Percentiles rank a stretch among this genome's conserved stretches.
phyloP scores from a whole-genome alignment of 1,140 invertebrate species.

The Andricus grossulariae region DNA sequence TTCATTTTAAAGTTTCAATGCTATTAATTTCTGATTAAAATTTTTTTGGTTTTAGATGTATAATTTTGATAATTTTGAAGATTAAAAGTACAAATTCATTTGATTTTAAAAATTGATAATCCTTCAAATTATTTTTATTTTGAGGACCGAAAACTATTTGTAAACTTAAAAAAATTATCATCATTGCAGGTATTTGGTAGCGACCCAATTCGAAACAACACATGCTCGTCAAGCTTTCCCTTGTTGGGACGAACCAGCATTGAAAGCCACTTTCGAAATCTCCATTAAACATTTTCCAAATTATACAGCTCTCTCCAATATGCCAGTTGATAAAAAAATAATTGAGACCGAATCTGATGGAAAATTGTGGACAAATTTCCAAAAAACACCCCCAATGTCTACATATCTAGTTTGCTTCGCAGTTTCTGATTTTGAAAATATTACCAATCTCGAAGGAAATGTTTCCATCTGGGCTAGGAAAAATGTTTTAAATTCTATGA shows the following conservation, averaged over 20 bases:
- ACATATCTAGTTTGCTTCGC: slow-evolving; percentile 85
- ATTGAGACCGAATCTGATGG: slow-evolving; percentile 6
- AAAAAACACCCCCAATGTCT: slow-evolving; percentile 77
- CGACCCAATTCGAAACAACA: slow-evolving; percentile 82
- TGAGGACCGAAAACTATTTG: too few species aligned
- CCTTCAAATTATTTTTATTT: too few species aligned
- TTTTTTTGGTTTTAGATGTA: too few species aligned
- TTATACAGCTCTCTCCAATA: slow-evolving; percentile 73
- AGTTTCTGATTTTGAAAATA: slow-evolving; percentile 79
- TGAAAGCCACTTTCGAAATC: slow-evolving; percentile 77
- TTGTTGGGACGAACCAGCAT: slow-evolving; percentile 83
- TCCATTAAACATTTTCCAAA: slow-evolving; percentile 71
- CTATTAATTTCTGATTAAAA: too few species aligned
- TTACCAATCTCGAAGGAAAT: not conserved
- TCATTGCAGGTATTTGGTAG: not conserved
- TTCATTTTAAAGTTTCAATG: too few species aligned
- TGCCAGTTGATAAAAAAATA: slow-evolving; percentile 65
- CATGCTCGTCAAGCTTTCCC: slow-evolving; percentile 82
- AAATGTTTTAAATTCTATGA: slow-evolving; percentile 62
- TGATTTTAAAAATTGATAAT: too few species aligned
- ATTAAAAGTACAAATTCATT: too few species aligned
- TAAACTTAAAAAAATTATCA: not conserved
- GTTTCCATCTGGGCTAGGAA: not conserved
- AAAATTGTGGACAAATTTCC: slow-evolving; percentile 45
- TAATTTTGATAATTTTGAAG: too few species aligned